These are phyloP conservation scores for Pterophyllum scalare DNA, from an alignment of 2,113 vertebrate genomes.

Conservation along the genomic window DNA sequence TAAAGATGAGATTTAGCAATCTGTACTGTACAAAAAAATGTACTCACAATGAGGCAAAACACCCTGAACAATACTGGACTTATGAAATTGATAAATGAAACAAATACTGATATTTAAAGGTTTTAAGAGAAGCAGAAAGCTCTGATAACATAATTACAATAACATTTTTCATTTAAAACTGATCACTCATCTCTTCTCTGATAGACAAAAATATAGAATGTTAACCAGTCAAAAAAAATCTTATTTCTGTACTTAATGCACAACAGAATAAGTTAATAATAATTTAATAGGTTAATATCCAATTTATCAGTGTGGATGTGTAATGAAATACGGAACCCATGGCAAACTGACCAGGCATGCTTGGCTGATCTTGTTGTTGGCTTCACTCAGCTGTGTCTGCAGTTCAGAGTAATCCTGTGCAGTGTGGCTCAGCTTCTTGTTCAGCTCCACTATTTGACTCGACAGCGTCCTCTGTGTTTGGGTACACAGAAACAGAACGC, in stretches of 20 bases:
- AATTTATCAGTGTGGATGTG: not conserved
- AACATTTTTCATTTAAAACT: not conserved
- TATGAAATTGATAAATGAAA: not conserved
- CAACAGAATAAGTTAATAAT: too few species aligned
- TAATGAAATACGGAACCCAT: not conserved
- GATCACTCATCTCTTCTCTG: not conserved
- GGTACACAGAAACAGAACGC: not conserved
- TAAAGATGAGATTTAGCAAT: not conserved
- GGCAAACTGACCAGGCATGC: conserved; percentile 71
- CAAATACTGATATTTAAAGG: not conserved
- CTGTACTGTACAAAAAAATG: not conserved
- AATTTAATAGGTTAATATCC: not conserved
- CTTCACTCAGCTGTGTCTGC: conserved; percentile 73
- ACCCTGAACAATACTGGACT: not conserved
- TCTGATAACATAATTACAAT: not conserved
- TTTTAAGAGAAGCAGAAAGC: not conserved
- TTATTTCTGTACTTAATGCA: too few species aligned
- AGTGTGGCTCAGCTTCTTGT: conserved; percentile 54
- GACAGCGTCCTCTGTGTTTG: conserved; percentile 64
- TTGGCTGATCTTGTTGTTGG: conserved; percentile 71
- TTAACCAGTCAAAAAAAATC: not conserved
- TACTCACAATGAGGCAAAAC: too few species aligned
- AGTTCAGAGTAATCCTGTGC: conserved; percentile 58
- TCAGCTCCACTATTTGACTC: conserved; percentile 68
- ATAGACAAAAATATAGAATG: not conserved